These are phyloP conservation scores for Ligdia adustata DNA, from an alignment of 2,888 invertebrate genomes.

Conservation along the genomic window DNA sequence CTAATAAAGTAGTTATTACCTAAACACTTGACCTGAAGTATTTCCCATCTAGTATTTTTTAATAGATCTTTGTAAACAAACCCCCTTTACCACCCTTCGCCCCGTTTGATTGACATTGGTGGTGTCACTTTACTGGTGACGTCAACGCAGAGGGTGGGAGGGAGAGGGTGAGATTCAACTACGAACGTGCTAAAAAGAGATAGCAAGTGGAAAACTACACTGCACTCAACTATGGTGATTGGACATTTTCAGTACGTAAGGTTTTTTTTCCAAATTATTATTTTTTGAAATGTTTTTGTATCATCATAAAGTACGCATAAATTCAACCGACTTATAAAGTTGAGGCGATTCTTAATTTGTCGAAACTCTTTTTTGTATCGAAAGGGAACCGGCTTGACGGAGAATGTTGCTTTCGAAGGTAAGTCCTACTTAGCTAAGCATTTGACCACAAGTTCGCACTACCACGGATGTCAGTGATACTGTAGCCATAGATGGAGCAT, in stretches of 20 bases:
- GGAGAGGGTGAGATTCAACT: slow-evolving; percentile 1
- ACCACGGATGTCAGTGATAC: too few species aligned
- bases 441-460: too few species aligned
- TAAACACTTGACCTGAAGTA: background rate
- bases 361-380: too few species aligned
- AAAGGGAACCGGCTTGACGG: too few species aligned
- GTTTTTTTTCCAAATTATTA: background rate
- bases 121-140: slow-evolving; percentile 27
- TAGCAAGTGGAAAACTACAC: slow-evolving; percentile 20
- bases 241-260: slow-evolving; percentile 12
- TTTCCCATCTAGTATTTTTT: background rate
- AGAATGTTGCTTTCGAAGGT: too few species aligned
- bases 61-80: background rate
- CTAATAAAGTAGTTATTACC: too few species aligned
- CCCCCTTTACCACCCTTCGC: slow-evolving; percentile 5
- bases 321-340: too few species aligned
- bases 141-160: slow-evolving; percentile 12
- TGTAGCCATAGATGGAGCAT: too few species aligned
- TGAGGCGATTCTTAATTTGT: too few species aligned
- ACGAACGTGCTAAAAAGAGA: slow-evolving; percentile 1
- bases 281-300: too few species aligned
- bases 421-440: too few species aligned
- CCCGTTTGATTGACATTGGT: slow-evolving; percentile 23
- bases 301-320: too few species aligned
- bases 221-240: slow-evolving; percentile 14